phyloP scores from a whole-genome alignment of 2,797 vertebrate genomes.

The Pseudopleuronectes americanus region DNA sequence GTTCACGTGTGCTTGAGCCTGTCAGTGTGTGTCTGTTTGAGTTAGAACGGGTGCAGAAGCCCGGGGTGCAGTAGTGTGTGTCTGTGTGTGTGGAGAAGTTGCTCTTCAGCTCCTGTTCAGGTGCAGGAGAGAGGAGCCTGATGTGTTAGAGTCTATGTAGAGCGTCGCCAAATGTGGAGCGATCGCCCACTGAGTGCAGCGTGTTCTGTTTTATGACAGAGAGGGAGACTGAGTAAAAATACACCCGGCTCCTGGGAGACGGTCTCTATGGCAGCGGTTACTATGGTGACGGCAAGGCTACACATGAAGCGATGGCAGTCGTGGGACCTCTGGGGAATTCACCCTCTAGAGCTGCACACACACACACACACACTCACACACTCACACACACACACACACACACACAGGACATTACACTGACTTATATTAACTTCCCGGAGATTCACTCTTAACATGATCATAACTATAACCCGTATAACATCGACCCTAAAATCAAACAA shows the following conservation, averaged over 20 bases:
- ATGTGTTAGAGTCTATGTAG: constrained; percentile 54
- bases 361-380: neutral
- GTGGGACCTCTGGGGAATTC: constrained; percentile 71
- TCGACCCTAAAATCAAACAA: no score
- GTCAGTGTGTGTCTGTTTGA: constrained; percentile 32
- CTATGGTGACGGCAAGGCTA: constrained; percentile 73
- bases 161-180: constrained; percentile 71
- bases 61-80: constrained; percentile 20
- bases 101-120: constrained; percentile 42
- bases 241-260: constrained; percentile 75
- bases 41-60: constrained; percentile 27
- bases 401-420: neutral
- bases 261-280: constrained; percentile 84
- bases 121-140: constrained; percentile 54
- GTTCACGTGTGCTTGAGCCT: constrained; percentile 11
- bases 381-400: constrained; percentile 1
- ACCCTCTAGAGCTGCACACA: constrained; percentile 58
- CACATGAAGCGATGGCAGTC: constrained; percentile 77
- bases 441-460: no score
- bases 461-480: no score
- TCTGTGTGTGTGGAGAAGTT: constrained; percentile 31
- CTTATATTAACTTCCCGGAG: no score
- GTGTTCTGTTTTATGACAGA: constrained; percentile 76
- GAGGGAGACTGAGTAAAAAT: constrained; percentile 69
- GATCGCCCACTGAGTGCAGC: constrained; percentile 74